Percentiles rank a stretch among this genome's conserved stretches.
These are phyloP conservation scores for Piliocolobus tephrosceles DNA, from an alignment of 2,113 vertebrate species.

Conservation along the genomic window DNA sequence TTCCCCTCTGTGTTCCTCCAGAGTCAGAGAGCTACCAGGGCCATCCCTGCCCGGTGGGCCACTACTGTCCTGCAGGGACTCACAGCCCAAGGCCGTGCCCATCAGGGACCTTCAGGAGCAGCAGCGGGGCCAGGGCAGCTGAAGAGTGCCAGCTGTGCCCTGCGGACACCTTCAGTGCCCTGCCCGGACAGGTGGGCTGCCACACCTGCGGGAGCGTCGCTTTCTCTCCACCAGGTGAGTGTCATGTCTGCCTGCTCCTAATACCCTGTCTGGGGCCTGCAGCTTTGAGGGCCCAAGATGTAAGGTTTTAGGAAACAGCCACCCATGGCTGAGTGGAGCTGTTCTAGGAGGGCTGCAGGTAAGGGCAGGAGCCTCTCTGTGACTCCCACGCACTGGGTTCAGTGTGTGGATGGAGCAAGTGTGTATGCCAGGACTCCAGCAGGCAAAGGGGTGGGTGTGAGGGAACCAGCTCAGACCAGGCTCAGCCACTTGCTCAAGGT, in stretches of 20 bases:
- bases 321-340: background rate
- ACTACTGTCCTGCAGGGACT: constrained; percentile 87
- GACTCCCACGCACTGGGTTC: background rate
- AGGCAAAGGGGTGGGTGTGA: background rate
- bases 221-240: constrained; percentile 87
- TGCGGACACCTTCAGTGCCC: constrained; percentile 89
- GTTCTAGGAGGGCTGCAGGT: background rate
- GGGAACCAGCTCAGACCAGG: background rate
- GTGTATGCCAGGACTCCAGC: background rate
- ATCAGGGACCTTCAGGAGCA: constrained; percentile 87
- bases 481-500: background rate
- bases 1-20: constrained; percentile 53
- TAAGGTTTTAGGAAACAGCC: background rate
- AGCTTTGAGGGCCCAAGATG: background rate
- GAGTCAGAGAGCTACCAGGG: constrained; percentile 85
- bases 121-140: constrained; percentile 67
- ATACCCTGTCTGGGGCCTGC: background rate
- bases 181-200: constrained; percentile 89
- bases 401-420: background rate
- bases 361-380: background rate
- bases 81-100: constrained; percentile 87
- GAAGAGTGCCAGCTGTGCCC: constrained; percentile 91
- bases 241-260: fast-evolving
- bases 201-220: constrained; percentile 94
- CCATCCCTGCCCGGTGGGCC: constrained; percentile 87